A percentile compares a stretch with the other conserved stretches of the same genome.
phyloP scores from a whole-genome alignment of 2,888 invertebrate genomes.

The Argyra leucocephala region DNA sequence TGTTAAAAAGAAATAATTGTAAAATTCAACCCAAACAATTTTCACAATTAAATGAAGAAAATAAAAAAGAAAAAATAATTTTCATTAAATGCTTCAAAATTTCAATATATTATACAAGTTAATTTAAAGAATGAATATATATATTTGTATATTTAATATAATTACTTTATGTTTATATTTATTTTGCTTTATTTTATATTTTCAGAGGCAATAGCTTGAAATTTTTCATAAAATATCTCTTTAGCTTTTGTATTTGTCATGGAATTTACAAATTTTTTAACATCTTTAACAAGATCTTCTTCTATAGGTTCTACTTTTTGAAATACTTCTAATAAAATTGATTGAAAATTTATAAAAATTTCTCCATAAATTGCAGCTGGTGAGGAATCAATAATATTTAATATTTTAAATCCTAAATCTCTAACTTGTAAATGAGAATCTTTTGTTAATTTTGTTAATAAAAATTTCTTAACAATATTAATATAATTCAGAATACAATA shows the following conservation, averaged over 20 bases:
- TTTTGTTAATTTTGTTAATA: constrained; percentile 28
- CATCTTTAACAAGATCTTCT: constrained; percentile 23
- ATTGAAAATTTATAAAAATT: constrained; percentile 31
- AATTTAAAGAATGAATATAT: not conserved
- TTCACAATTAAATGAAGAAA: no score
- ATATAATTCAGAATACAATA: constrained; percentile 32
- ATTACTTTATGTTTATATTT: no score
- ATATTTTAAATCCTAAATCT: constrained; percentile 29
- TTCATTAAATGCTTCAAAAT: no score
- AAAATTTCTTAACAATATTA: constrained; percentile 29
- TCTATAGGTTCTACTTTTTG: constrained; percentile 26
- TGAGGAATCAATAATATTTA: constrained; percentile 30
- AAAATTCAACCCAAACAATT: no score
- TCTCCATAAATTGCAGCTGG: constrained; percentile 30
- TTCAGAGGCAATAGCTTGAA: constrained; percentile 21
- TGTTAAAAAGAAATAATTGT: no score
- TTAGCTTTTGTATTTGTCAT: constrained; percentile 32
- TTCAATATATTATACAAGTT: not conserved
- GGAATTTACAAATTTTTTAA: constrained; percentile 25
- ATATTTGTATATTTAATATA: not conserved
- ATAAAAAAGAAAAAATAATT: no score
- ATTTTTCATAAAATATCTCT: constrained; percentile 29
- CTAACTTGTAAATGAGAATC: constrained; percentile 27
- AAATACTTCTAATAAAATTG: constrained; percentile 28
- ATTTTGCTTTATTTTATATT: constrained; percentile 6